Evolutionary conservation across 2,113 vertebrate genomes (phyloP).

Genomic region (Calidris pygmaea): DNA sequence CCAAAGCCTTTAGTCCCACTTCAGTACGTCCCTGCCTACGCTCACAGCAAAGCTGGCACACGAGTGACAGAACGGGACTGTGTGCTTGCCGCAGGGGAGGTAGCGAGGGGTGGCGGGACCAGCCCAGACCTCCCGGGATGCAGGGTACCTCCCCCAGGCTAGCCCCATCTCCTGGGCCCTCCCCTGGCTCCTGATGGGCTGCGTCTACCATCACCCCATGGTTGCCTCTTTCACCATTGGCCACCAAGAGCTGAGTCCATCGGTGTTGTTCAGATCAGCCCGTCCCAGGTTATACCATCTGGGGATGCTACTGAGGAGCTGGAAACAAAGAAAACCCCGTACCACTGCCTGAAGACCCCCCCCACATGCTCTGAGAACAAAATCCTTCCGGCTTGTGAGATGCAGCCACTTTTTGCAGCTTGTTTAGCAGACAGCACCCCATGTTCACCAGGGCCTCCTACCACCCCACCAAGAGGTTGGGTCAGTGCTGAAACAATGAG

Average conservation of each 20-base stretch:
- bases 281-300: background rate
- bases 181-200: constrained; percentile 58
- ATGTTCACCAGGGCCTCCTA: background rate
- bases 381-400: background rate
- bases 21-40: background rate
- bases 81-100: background rate
- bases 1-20: background rate
- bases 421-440: background rate
- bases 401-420: background rate
- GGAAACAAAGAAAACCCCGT: background rate
- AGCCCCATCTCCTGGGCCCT: constrained; percentile 19
- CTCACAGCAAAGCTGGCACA: background rate
- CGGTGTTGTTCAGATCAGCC: background rate
- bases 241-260: constrained; percentile 33
- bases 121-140: background rate
- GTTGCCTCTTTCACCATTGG: constrained; percentile 40
- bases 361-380: background rate
- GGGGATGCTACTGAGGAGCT: background rate
- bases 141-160: background rate
- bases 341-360: background rate
- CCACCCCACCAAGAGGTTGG: background rate
- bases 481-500: background rate
- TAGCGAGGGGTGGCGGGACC: background rate
- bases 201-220: constrained; percentile 41
- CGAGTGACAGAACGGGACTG: fast-evolving